Base-by-base conservation (phyloP, 2,797 vertebrate genomes). In the Coccyzus lansbergi region DNA sequence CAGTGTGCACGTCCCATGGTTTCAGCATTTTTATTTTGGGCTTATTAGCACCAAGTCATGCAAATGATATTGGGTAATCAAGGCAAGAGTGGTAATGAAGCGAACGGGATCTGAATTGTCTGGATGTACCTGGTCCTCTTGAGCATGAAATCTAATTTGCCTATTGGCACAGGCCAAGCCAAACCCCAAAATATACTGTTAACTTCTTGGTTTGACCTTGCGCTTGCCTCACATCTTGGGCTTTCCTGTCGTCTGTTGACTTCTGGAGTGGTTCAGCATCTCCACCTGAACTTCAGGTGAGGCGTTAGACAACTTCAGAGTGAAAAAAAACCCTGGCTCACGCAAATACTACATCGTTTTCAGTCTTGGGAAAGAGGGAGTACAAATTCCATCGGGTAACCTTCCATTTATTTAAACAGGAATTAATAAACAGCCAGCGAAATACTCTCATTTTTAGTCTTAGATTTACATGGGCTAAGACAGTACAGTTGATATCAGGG, bases 21-120 rank as follows among this genome's bases (percentile, higher is more conserved):
- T 94, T 92, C 82, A 81, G 38, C 69, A 16, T 78, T 94, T 94
- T 95, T 92, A 38, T 79, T 93, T 53, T 79, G 62, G 68, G 85
- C 16, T 68, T 95, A 24, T 79, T 96, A 83, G 91, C 62, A 86
- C 80, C 91, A 80, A 93, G 93, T 95, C 93, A 96, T 90, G 96
- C 93, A 90, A 79, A 77, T 91, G 63, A 88, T 86, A 86, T 68
- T 88, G 89, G 79, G 72, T 93, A 97, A 95, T 97, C 91, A 84
- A 94, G 88, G 78, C 85, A 95, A 65, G 22, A 52, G 24, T 77
- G 87, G 83, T 86, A 88, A 77, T 94, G 86, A 96, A 79, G 83
- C 53, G 15, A 13, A 22, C 70, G 18, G 29, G 44, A 68, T 93
- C 53, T 82, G 82, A 81, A 75, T 78, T 86, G 55, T 60, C 82